phyloP scores from a whole-genome alignment of 1,140 invertebrate genomes.

The Hylaeus anthracinus region DNA sequence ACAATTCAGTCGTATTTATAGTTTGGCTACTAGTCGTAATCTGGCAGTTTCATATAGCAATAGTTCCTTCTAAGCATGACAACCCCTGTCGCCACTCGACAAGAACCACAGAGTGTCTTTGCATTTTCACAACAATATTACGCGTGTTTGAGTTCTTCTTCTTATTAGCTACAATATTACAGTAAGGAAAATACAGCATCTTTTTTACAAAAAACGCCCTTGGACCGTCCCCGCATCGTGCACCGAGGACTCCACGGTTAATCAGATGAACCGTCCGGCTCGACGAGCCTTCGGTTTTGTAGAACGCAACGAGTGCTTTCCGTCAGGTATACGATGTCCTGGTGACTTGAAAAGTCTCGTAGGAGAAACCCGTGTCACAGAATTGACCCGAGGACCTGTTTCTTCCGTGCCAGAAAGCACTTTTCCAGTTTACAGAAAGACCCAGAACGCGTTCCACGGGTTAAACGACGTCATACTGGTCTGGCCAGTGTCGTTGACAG shows the following conservation, averaged over 20 bases:
- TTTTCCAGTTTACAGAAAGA: background rate
- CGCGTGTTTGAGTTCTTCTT: too few species aligned
- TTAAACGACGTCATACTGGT: background rate
- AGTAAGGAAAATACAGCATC: too few species aligned
- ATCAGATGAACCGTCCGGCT: constrained; percentile 75
- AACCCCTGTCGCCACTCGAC: too few species aligned
- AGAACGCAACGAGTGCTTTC: background rate
- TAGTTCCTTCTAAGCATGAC: too few species aligned
- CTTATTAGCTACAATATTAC: too few species aligned
- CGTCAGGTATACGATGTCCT: constrained; percentile 17
- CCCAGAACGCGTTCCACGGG: constrained; percentile 1
- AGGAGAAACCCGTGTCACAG: constrained; percentile 29
- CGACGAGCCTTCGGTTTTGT: constrained; percentile 49
- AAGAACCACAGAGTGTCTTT: too few species aligned
- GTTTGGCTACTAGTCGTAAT: too few species aligned
- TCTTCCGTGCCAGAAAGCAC: background rate
- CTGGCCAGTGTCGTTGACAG: background rate
- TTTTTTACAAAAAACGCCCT: too few species aligned
- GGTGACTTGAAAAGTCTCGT: background rate
- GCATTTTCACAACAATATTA: too few species aligned
- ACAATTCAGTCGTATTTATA: too few species aligned
- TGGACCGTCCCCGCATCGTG: too few species aligned
- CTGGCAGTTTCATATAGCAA: too few species aligned
- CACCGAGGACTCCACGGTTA: constrained; percentile 56
- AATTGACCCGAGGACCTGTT: constrained; percentile 18